Percentiles rank a stretch among this genome's conserved stretches.
These are phyloP conservation scores for Xylota sylvarum DNA, from an alignment of 2,888 invertebrate species.

Conservation along the genomic window DNA sequence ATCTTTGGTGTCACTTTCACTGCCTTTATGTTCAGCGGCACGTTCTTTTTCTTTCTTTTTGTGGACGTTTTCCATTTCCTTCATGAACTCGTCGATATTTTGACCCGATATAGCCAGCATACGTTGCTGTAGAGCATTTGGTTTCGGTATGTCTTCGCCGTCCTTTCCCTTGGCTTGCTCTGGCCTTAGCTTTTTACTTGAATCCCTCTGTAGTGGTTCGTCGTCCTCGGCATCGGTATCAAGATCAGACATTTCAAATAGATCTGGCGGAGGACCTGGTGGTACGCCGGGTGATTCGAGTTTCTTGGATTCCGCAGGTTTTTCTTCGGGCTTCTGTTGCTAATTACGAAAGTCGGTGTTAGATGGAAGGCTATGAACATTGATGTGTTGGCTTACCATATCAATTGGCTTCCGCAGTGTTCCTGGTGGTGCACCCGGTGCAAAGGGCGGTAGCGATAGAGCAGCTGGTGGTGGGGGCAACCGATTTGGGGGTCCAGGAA, in stretches of 20 bases:
- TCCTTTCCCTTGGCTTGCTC: slow-evolving; percentile 82
- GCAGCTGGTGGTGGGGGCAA: slow-evolving; percentile 83
- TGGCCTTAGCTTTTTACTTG: slow-evolving; percentile 81
- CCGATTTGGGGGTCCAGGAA: slow-evolving; percentile 80
- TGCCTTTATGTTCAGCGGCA: slow-evolving; percentile 85
- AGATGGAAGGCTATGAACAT: neutral
- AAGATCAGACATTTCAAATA: slow-evolving; percentile 88
- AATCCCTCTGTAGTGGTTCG: slow-evolving; percentile 80
- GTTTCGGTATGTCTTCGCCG: slow-evolving; percentile 85
- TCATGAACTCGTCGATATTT: slow-evolving; percentile 96
- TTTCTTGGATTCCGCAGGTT: slow-evolving; percentile 80
- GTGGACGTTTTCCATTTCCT: slow-evolving; percentile 95
- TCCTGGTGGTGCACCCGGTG: slow-evolving; percentile 88
- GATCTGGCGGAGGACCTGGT: slow-evolving; percentile 92
- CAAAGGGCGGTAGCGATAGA: slow-evolving; percentile 84
- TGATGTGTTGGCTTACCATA: slow-evolving; percentile 80
- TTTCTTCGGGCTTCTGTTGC: slow-evolving; percentile 79
- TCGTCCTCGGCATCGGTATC: slow-evolving; percentile 85
- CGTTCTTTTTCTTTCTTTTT: slow-evolving; percentile 89
- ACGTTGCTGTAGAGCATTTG: slow-evolving; percentile 92
- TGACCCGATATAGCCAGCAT: slow-evolving; percentile 96
- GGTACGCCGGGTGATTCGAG: slow-evolving; percentile 94
- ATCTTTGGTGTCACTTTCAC: slow-evolving; percentile 71
- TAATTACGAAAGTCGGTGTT: slow-evolving; percentile 2
- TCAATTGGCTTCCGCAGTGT: slow-evolving; percentile 91